Evolutionary conservation across 2,888 invertebrate genomes (phyloP).

Genomic region (Pollenia amentaria): DNA sequence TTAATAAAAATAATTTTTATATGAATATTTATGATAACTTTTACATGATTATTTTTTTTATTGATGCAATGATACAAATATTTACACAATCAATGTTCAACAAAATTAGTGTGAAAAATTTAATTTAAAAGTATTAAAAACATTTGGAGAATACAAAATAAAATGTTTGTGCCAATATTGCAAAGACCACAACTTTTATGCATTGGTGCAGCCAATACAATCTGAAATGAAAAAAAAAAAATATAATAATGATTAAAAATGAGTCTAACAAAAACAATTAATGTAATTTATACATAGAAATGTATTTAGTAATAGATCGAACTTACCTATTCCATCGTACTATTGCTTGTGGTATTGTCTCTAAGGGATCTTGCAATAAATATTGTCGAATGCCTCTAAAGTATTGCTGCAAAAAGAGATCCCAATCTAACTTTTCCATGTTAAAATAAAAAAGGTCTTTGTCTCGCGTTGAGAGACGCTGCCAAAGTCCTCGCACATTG

Average conservation of each 20-base stretch:
- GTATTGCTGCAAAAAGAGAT: slow-evolving; percentile 88
- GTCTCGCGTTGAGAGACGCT: slow-evolving; percentile 86
- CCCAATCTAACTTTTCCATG: slow-evolving; percentile 90
- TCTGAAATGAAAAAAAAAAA: slow-evolving; percentile 81
- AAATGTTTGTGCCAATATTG: slow-evolving; percentile 75
- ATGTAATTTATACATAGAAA: neutral
- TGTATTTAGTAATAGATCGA: neutral
- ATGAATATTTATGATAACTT: slow-evolving; percentile 5
- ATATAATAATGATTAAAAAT: slow-evolving; percentile 19
- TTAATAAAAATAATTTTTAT: neutral
- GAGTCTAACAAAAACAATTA: neutral
- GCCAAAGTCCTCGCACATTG: slow-evolving; percentile 87
- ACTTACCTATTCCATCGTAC: slow-evolving; percentile 86
- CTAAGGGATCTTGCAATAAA: slow-evolving; percentile 91
- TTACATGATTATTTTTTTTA: slow-evolving; percentile 29
- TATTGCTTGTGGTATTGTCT: slow-evolving; percentile 89
- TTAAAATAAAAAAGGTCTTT: slow-evolving; percentile 89
- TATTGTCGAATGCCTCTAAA: slow-evolving; percentile 90
- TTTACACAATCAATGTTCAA: neutral
- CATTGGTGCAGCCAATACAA: slow-evolving; percentile 85
- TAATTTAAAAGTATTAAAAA: slow-evolving; percentile 12
- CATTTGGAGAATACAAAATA: slow-evolving; percentile 76
- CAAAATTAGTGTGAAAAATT: neutral
- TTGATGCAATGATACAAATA: slow-evolving; percentile 18
- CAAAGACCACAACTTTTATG: slow-evolving; percentile 82